A percentile compares a stretch with the other conserved stretches of the same genome.
phyloP scores from a whole-genome alignment of 2,113 vertebrate species.

The Axis porcinus region DNA sequence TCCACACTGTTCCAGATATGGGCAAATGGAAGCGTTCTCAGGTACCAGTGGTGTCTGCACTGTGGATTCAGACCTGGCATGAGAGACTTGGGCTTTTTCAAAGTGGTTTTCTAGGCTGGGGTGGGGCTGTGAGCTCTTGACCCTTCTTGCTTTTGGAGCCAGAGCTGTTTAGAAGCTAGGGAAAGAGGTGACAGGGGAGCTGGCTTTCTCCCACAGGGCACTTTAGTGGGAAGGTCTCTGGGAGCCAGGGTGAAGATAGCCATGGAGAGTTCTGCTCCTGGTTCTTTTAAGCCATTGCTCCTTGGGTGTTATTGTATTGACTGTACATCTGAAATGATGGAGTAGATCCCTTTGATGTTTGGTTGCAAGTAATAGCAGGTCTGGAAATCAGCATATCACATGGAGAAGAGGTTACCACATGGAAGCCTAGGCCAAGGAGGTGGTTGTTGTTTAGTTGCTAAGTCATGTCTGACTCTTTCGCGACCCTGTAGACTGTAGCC shows the following conservation, averaged over 20 bases:
- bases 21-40: conserved; percentile 97
- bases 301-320: not conserved
- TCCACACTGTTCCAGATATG: conserved; percentile 95
- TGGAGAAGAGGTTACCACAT: not conserved
- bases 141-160: not conserved
- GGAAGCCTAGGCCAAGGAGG: not conserved
- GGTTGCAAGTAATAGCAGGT: not conserved
- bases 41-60: conserved; percentile 73
- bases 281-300: not conserved
- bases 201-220: not conserved
- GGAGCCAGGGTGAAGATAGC: not conserved
- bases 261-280: not conserved
- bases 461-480: not conserved
- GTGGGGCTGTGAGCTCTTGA: not conserved
- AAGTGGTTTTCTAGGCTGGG: not conserved
- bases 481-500: not conserved
- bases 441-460: no score
- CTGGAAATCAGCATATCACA: not conserved
- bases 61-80: not conserved
- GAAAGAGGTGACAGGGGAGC: not conserved
- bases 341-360: not conserved
- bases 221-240: not conserved
- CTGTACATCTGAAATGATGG: not conserved
- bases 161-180: not conserved
- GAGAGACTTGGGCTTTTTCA: not conserved